Evolutionary conservation across 2,797 vertebrate species (phyloP).

Genomic region (Onychomys arenicola): DNA sequence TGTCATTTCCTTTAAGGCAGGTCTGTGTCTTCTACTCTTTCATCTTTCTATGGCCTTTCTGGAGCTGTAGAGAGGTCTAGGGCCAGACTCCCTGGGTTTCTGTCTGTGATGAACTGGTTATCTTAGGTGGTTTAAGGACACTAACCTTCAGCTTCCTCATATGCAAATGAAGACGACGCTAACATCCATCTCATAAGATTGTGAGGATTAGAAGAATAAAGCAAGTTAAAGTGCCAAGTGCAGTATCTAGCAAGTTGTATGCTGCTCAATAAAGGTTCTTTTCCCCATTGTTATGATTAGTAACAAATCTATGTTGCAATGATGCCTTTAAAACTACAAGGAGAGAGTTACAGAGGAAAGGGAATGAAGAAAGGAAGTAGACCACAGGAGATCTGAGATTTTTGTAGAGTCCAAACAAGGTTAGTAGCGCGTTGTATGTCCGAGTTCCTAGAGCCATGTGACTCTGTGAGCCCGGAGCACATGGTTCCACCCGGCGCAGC

Average conservation of each 20-base stretch:
- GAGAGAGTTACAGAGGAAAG: slow-evolving; percentile 7
- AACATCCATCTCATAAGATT: neutral
- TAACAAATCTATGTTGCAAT: slow-evolving; percentile 23
- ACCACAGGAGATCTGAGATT: slow-evolving; percentile 29
- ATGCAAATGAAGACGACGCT: slow-evolving; percentile 18
- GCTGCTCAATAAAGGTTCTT: neutral
- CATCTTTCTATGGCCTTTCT: neutral
- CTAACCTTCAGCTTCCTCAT: slow-evolving; percentile 34
- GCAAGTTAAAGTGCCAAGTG: neutral
- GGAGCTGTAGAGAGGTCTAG: slow-evolving; percentile 34
- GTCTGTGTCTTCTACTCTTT: slow-evolving; percentile 16
- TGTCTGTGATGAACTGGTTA: neutral
- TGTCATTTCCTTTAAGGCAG: slow-evolving; percentile 41
- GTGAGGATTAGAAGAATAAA: slow-evolving; percentile 46
- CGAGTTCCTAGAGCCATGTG: slow-evolving; percentile 74
- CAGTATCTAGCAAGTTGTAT: neutral
- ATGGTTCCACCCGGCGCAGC: slow-evolving; percentile 65
- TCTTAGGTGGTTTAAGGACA: neutral
- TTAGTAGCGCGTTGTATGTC: slow-evolving; percentile 57
- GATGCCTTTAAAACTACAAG: slow-evolving; percentile 60
- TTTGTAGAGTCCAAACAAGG: slow-evolving; percentile 69
- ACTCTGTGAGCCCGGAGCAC: slow-evolving; percentile 69
- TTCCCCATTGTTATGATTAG: slow-evolving; percentile 56
- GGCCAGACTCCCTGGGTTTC: slow-evolving; percentile 11
- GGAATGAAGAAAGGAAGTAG: slow-evolving; percentile 57